Conservation (phyloP, 2,113 vertebrate species). For the Egretta garzetta region DNA sequence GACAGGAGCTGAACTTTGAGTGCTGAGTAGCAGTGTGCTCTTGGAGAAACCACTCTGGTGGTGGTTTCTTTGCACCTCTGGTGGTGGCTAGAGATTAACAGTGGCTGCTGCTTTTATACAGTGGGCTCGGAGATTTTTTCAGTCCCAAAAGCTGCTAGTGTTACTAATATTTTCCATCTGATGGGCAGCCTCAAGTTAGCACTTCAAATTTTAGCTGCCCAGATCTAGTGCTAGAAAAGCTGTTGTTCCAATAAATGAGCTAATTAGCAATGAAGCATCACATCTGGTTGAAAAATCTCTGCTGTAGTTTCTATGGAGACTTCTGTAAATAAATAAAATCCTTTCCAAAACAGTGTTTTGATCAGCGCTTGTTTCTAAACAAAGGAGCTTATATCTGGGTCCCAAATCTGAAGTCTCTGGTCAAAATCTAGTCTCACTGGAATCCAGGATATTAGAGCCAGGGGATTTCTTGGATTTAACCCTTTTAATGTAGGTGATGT, state of each 20-base stretch:
- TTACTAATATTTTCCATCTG: constrained; percentile 37
- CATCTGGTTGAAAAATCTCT: constrained; percentile 21
- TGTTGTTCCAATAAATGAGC: not conserved
- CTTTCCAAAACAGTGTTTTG: constrained; percentile 28
- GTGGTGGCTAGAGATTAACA: not conserved
- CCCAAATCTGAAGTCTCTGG: constrained; percentile 4
- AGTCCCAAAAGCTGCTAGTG: not conserved
- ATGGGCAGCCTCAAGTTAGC: not conserved
- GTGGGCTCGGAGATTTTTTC: not conserved
- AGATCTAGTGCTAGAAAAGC: not conserved
- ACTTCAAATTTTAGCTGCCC: not conserved
- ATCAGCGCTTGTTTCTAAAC: not conserved
- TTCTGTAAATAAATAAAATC: constrained; percentile 36
- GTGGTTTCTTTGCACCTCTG: too few relatives aligned
- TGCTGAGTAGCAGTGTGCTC: rapidly evolving
- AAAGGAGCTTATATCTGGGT: not conserved
- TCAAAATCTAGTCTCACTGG: not conserved
- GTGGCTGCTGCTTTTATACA: not conserved
- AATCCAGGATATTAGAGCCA: not conserved
- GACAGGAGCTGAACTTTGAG: not conserved
- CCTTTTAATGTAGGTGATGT: not conserved
- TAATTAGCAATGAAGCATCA: constrained; percentile 28
- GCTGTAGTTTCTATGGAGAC: constrained; percentile 37
- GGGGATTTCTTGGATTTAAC: not conserved
- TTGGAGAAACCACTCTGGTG: not conserved